Percentiles rank a stretch among this genome's conserved stretches.
These are phyloP conservation scores for Machimus atricapillus DNA, from an alignment of 2,888 invertebrate species.

Conservation along the genomic window DNA sequence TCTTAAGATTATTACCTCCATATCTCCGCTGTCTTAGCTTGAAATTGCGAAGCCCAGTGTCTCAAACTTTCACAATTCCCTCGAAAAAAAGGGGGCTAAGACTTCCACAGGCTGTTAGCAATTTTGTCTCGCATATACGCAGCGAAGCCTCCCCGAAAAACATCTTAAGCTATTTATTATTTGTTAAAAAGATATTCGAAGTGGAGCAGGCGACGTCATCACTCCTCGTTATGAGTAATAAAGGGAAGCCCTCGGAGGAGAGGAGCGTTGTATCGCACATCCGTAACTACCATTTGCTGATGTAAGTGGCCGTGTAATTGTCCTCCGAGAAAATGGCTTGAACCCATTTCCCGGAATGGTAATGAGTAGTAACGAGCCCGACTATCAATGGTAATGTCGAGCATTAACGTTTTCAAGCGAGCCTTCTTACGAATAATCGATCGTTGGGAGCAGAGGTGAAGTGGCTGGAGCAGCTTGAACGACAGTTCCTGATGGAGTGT, in stretches of 20 bases:
- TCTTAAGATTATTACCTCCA: neutral
- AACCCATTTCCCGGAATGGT: neutral
- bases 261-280: neutral
- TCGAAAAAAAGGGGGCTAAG: neutral
- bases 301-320: slow-evolving; percentile 4
- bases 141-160: neutral
- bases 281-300: neutral
- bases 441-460: neutral
- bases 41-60: neutral
- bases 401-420: neutral
- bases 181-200: neutral
- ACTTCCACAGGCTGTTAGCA: neutral
- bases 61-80: neutral
- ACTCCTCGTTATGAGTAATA: neutral
- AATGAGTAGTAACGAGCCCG: slow-evolving; percentile 25
- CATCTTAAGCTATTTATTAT: neutral
- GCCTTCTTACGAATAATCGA: neutral
- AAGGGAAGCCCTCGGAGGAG: neutral
- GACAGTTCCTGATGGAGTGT: neutral
- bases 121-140: neutral
- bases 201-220: neutral
- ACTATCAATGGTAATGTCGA: slow-evolving; percentile 22
- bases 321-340: neutral
- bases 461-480: neutral
- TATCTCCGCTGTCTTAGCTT: neutral